Evolutionary conservation across 1,140 invertebrate species (phyloP).

Genomic region (Penaeus chinensis): DNA sequence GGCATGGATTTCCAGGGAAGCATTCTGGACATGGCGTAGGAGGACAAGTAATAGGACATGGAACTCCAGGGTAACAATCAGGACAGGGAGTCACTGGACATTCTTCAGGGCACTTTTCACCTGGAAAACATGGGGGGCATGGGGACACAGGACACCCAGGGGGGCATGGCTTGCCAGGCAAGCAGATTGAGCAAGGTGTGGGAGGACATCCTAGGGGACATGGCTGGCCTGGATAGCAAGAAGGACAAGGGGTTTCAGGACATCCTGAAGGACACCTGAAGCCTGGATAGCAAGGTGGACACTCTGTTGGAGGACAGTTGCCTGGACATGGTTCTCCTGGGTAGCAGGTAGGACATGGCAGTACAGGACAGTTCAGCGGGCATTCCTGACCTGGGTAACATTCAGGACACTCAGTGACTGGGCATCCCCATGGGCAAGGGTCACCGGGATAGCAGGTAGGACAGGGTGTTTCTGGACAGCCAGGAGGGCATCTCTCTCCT

Average conservation of each 20-base stretch:
- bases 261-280: constrained; percentile 1
- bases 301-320: neutral
- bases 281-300: constrained; percentile 26
- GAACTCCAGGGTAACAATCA: constrained; percentile 8
- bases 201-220: constrained; percentile 21
- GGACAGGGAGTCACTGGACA: constrained; percentile 39
- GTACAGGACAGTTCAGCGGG: neutral
- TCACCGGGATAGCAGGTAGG: constrained; percentile 20
- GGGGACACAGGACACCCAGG: neutral
- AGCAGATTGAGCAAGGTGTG: constrained; percentile 19
- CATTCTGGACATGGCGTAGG: constrained; percentile 35
- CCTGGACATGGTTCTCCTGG: constrained; percentile 15
- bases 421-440: too few species aligned
- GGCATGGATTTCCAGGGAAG: neutral
- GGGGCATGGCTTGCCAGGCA: constrained; percentile 9
- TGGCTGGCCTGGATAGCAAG: neutral
- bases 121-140: constrained; percentile 33
- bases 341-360: constrained; percentile 25
- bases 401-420: too few species aligned
- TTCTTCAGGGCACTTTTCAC: constrained; percentile 17
- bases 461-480: constrained; percentile 5
- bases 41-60: constrained; percentile 28
- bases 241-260: constrained; percentile 17
- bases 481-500: constrained; percentile 23
- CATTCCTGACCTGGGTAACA: too few species aligned